phyloP scores from a whole-genome alignment of 2,113 vertebrate species.

The Alligator mississippiensis region DNA sequence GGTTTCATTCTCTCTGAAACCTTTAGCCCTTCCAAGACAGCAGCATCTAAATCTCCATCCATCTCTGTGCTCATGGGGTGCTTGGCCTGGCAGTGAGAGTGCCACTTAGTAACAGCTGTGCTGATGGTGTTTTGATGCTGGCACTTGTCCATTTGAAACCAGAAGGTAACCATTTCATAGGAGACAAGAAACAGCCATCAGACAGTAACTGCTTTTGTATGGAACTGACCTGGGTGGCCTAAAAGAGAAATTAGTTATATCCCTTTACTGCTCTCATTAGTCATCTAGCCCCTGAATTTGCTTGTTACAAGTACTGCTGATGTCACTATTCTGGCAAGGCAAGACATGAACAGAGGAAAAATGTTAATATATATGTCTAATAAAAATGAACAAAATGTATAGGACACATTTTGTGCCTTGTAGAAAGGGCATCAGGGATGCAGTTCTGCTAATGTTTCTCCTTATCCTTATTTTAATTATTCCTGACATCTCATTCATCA shows the following conservation, averaged over 20 bases:
- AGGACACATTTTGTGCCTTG: neutral
- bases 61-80: neutral
- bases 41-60: neutral
- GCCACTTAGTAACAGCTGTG: neutral
- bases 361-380: neutral
- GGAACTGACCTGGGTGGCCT: neutral
- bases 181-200: neutral
- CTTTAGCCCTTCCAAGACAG: constrained; percentile 2
- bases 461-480: neutral
- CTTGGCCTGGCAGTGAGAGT: neutral
- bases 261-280: neutral
- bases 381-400: neutral
- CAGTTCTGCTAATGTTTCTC: neutral
- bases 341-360: neutral
- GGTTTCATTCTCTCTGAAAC: neutral
- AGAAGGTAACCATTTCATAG: neutral
- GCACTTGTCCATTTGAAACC: neutral
- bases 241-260: neutral
- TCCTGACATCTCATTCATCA: neutral
- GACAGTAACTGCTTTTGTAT: neutral
- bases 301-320: accelerated
- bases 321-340: neutral
- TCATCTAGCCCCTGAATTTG: neutral
- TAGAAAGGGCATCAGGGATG: neutral
- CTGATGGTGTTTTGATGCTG: neutral